These are phyloP conservation scores for Parambassis ranga DNA, from an alignment of 2,797 vertebrate genomes.

Conservation along the genomic window DNA sequence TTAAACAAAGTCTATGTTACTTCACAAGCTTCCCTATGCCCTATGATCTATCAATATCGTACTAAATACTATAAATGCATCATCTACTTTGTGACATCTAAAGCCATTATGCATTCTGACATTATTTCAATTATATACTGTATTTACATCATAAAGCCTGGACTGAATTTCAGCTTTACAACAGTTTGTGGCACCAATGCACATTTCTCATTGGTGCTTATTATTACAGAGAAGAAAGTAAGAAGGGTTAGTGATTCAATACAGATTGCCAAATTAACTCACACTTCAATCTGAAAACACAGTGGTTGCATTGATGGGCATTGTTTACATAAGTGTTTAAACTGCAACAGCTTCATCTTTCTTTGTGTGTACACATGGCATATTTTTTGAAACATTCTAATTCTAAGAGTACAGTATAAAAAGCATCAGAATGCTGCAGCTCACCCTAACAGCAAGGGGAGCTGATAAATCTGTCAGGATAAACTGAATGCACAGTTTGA, in stretches of 20 bases:
- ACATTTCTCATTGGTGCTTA: slow-evolving; percentile 42
- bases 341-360: no score
- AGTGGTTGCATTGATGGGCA: no score
- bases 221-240: slow-evolving; percentile 31
- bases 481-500: slow-evolving; percentile 47
- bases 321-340: no score
- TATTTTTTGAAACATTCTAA: no score
- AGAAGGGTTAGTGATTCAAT: background rate
- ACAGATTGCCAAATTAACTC: no score
- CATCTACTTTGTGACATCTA: slow-evolving; percentile 60
- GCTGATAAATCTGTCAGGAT: slow-evolving; percentile 44
- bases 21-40: slow-evolving; percentile 37
- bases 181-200: slow-evolving; percentile 42
- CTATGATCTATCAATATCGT: slow-evolving; percentile 64
- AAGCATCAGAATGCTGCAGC: no score
- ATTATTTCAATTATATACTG: slow-evolving; percentile 77
- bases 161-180: slow-evolving; percentile 74
- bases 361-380: no score
- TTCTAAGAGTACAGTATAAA: no score
- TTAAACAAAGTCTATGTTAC: slow-evolving; percentile 51
- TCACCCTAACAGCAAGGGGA: background rate
- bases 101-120: slow-evolving; percentile 69
- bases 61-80: slow-evolving; percentile 68
- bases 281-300: no score
- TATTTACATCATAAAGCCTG: slow-evolving; percentile 76